A percentile compares a stretch with the other conserved stretches of the same genome.
phyloP scores from a whole-genome alignment of 2,797 vertebrate genomes.

The Lepilemur ruficaudatus region DNA sequence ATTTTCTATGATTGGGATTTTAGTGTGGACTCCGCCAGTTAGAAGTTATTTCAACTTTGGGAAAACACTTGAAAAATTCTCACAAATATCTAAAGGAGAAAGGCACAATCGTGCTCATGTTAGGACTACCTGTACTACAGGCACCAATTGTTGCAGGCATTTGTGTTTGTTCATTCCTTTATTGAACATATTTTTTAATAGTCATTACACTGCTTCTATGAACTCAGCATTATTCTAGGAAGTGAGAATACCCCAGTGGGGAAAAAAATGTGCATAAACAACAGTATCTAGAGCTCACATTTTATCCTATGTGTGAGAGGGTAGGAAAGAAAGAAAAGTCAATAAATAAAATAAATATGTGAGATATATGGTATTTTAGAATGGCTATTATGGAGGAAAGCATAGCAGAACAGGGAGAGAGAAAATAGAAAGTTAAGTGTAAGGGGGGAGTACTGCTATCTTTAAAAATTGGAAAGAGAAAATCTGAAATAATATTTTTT shows the following conservation, averaged over 20 bases:
- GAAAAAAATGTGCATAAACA: not conserved
- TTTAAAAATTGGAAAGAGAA: not conserved
- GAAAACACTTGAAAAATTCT: constrained; percentile 3
- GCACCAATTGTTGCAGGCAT: not conserved
- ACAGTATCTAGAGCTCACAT: not conserved
- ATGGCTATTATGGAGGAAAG: not conserved
- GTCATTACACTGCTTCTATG: not conserved
- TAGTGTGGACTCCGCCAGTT: not conserved
- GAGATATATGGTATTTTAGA: not conserved
- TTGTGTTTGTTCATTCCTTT: not conserved
- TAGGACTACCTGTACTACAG: not conserved
- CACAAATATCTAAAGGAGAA: not conserved
- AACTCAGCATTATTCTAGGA: not conserved
- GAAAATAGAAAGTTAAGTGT: not conserved
- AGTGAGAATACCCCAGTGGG: not conserved
- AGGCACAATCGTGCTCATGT: not conserved
- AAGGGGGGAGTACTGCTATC: not conserved
- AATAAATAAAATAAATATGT: not conserved
- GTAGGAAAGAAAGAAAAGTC: not conserved
- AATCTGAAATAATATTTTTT: not conserved
- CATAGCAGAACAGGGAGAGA: not conserved
- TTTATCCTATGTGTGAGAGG: not conserved
- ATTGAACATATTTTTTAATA: not conserved
- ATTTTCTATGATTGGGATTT: not conserved
- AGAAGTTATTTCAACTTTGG: not conserved